Conservation (phyloP, 2,797 vertebrate species). For the Steatocranus sp. region DNA sequence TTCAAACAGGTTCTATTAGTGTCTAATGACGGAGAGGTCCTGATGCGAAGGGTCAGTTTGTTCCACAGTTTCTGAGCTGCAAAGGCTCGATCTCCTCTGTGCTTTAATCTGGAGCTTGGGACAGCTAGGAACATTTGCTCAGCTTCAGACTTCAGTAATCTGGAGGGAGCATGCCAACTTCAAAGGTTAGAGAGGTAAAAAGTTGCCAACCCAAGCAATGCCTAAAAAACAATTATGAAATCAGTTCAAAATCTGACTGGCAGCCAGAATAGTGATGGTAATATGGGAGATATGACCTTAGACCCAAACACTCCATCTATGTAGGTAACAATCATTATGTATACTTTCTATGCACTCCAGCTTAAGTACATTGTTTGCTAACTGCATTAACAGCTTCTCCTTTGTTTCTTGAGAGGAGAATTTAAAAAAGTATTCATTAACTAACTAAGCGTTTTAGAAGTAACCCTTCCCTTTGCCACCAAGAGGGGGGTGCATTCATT, state of each 20-base stretch:
- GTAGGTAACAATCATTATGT: not conserved
- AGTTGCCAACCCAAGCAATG: not conserved
- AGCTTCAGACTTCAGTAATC: not conserved
- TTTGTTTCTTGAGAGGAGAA: not conserved
- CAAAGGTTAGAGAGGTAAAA: not conserved
- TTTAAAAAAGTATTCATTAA: not conserved
- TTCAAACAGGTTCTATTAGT: not conserved
- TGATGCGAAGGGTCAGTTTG: not conserved
- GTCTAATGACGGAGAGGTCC: not conserved
- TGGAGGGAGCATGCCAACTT: not conserved
- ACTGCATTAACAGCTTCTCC: not conserved
- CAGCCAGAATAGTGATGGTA: not conserved
- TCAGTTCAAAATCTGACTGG: not conserved
- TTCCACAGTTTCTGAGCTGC: not conserved
- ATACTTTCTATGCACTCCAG: not conserved
- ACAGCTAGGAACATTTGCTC: not conserved
- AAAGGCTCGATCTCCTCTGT: not conserved
- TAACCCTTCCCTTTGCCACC: not conserved
- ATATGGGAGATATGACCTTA: not conserved
- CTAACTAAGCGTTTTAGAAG: not conserved
- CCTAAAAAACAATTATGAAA: not conserved
- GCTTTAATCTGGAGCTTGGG: not conserved
- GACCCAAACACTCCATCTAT: not conserved
- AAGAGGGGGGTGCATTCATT: not conserved
- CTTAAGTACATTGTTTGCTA: not conserved